A percentile compares a stretch with the other conserved stretches of the same genome.
Evolutionary conservation across 2,797 vertebrate genomes (phyloP).

Genomic region (Sebastes cheni): DNA sequence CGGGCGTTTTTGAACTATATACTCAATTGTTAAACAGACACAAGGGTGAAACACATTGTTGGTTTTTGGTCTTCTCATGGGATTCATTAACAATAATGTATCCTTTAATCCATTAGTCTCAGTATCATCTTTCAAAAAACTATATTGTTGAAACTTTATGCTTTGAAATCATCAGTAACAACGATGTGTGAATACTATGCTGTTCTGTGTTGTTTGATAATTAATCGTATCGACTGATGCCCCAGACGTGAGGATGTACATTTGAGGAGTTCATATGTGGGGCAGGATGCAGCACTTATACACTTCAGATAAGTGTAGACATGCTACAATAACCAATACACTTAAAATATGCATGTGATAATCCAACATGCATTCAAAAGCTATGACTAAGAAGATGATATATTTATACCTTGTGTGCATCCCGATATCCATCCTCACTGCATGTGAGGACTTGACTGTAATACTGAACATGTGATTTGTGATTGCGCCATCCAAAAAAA

Average conservation of each 20-base stretch:
- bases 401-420: constrained; percentile 13
- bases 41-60: too few species aligned
- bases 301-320: background rate
- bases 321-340: constrained; percentile 27
- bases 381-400: constrained; percentile 24
- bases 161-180: background rate
- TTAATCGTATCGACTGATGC: constrained; percentile 8
- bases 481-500: constrained; percentile 3
- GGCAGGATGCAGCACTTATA: background rate
- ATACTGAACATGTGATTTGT: background rate
- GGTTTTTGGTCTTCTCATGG: background rate
- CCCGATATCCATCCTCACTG: background rate
- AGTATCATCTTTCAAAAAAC: background rate
- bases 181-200: background rate
- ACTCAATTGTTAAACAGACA: too few species aligned
- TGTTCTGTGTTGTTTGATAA: constrained; percentile 8
- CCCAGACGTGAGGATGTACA: constrained; percentile 6
- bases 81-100: background rate
- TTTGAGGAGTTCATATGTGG: constrained; percentile 8
- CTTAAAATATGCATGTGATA: constrained; percentile 25
- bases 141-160: background rate
- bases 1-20: too few species aligned
- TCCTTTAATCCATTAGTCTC: background rate
- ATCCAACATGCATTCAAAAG: constrained; percentile 14
- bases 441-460: background rate